Evolutionary conservation across 2,888 invertebrate species (phyloP).

Genomic region (Hyalella azteca): DNA sequence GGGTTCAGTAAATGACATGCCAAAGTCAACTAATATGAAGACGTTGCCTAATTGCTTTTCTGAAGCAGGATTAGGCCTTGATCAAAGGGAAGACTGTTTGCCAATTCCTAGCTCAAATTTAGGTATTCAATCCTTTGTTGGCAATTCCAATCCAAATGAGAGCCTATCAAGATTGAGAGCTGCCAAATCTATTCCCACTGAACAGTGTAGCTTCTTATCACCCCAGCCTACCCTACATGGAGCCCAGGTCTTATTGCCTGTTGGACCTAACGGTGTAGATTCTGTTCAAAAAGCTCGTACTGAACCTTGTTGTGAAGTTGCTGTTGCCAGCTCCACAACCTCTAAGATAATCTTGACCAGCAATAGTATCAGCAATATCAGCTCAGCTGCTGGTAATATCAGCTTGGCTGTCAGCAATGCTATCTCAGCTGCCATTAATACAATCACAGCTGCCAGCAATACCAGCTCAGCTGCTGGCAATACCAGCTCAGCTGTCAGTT

Average conservation of each 20-base stretch:
- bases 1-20: not conserved
- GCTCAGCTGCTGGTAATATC: not conserved
- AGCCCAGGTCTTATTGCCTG: not conserved
- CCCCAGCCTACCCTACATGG: not conserved
- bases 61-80: not conserved
- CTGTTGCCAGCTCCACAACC: constrained; percentile 12
- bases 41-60: not conserved
- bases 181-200: not conserved
- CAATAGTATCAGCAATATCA: not conserved
- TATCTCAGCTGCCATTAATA: too few relatives aligned
- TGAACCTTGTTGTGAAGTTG: constrained; percentile 16
- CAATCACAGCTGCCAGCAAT: too few relatives aligned
- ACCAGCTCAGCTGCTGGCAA: constrained; percentile 37
- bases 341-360: constrained; percentile 5
- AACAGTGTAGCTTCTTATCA: not conserved
- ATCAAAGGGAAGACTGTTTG: not conserved
- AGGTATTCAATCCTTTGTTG: not conserved
- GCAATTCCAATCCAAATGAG: not conserved
- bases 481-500: not conserved
- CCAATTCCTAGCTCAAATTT: too few relatives aligned
- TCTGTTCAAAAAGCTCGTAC: not conserved
- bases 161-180: not conserved
- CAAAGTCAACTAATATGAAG: not conserved
- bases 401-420: not conserved
- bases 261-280: not conserved